Evolutionary conservation across 2,888 invertebrate species (phyloP).

Genomic region (Furcula furcula): DNA sequence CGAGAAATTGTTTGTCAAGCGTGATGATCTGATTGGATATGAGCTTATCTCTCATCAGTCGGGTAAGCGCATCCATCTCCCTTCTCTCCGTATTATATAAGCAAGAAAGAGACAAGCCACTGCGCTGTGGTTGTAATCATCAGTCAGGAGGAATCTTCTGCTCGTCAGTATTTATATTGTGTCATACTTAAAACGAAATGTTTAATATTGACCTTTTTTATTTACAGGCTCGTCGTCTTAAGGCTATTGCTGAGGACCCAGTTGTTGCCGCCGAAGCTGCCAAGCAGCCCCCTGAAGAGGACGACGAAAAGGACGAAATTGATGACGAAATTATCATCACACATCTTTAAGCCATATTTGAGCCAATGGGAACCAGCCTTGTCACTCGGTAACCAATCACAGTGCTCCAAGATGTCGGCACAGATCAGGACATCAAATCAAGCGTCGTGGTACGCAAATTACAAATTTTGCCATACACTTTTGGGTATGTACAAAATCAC

Average conservation of each 20-base stretch:
- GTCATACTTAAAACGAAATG: too few relatives aligned
- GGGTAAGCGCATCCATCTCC: too few relatives aligned
- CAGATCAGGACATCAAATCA: constrained; percentile 1
- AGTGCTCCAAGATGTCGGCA: constrained; percentile 15
- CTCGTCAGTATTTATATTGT: too few relatives aligned
- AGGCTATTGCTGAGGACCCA: constrained; percentile 86
- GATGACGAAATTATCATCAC: constrained; percentile 94
- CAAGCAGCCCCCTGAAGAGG: constrained; percentile 87
- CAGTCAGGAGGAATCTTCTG: too few relatives aligned
- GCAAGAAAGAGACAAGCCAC: too few relatives aligned
- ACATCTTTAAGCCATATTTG: constrained; percentile 83
- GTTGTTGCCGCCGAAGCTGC: constrained; percentile 84
- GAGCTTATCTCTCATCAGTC: too few relatives aligned
- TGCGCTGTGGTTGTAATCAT: too few relatives aligned
- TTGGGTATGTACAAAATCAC: constrained; percentile 34
- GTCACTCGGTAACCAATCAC: constrained; percentile 9
- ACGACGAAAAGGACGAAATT: constrained; percentile 93
- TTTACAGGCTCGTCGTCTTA: constrained; percentile 84
- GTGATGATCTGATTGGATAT: too few relatives aligned
- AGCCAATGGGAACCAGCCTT: constrained; percentile 7
- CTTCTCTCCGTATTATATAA: too few relatives aligned
- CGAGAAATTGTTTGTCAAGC: too few relatives aligned
- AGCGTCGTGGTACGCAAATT: background rate
- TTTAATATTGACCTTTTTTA: too few relatives aligned
- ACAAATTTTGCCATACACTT: constrained; percentile 30